phyloP scores from a whole-genome alignment of 2,113 vertebrate genomes.

The Glaucomys volans region DNA sequence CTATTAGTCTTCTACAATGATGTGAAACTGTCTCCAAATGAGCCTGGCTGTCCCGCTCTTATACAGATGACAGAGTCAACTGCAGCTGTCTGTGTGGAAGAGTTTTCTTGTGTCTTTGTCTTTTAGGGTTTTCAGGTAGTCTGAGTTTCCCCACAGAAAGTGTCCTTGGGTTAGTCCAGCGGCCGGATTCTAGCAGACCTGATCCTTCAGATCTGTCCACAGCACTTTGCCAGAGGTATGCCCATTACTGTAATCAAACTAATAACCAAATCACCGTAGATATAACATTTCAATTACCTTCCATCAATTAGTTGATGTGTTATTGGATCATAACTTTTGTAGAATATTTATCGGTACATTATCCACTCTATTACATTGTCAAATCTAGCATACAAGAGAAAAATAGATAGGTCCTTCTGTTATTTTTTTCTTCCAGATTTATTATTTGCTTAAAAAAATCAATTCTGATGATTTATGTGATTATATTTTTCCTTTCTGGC shows the following conservation, averaged over 20 bases:
- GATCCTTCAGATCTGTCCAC: not conserved
- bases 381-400: not conserved
- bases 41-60: not conserved
- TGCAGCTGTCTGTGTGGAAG: not conserved
- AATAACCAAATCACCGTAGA: not conserved
- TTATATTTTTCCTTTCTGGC: not conserved
- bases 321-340: not conserved
- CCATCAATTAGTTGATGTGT: not conserved
- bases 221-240: rapidly evolving
- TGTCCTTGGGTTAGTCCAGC: not conserved
- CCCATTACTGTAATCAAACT: no score
- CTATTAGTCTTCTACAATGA: not conserved
- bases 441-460: not conserved
- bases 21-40: not conserved
- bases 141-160: not conserved
- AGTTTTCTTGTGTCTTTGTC: not conserved
- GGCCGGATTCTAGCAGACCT: not conserved
- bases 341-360: not conserved
- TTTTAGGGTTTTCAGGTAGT: not conserved
- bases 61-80: not conserved
- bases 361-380: not conserved
- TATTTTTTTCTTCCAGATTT: not conserved
- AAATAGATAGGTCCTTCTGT: not conserved
- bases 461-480: constrained; percentile 27
- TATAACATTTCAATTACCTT: not conserved